Conservation (phyloP, 2,797 vertebrate species). For the Macroramphosus scolopax region DNA sequence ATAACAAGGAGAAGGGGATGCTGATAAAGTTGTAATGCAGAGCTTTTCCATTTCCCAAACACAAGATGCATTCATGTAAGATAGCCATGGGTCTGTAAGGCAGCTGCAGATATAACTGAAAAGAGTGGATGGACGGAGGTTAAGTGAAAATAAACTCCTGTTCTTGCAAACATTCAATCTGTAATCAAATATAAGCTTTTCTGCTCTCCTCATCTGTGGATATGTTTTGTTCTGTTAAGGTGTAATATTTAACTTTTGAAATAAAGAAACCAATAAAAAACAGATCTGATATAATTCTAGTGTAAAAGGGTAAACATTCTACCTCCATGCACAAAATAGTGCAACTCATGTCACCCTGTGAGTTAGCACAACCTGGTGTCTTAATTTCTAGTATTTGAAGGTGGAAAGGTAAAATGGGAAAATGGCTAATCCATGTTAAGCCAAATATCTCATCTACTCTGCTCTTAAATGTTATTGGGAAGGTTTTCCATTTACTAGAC, state of each 20-base stretch:
- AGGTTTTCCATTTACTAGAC: constrained; percentile 30
- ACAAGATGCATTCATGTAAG: constrained; percentile 14
- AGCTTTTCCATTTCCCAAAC: constrained; percentile 18
- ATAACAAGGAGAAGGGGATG: constrained; percentile 12
- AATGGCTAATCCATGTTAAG: constrained; percentile 23
- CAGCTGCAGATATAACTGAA: constrained; percentile 46
- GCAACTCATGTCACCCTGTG: not conserved
- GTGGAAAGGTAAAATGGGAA: not conserved
- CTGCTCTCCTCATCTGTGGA: constrained; percentile 6
- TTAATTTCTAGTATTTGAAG: no score
- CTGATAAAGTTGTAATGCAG: constrained; percentile 30
- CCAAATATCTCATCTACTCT: constrained; percentile 5
- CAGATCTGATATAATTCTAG: not conserved
- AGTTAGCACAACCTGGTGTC: not conserved
- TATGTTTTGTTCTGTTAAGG: constrained; percentile 7
- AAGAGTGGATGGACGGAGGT: constrained; percentile 22
- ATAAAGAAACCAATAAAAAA: not conserved
- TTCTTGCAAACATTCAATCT: constrained; percentile 10
- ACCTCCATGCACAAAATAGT: not conserved
- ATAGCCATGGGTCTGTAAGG: constrained; percentile 23
- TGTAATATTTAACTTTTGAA: constrained; percentile 1
- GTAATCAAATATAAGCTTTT: constrained; percentile 8
- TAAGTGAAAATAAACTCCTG: constrained; percentile 10
- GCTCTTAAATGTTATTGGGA: constrained; percentile 40
- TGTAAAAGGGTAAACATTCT: no score